These are phyloP conservation scores for Natrix natrix DNA, from an alignment of 2,797 vertebrate species.

Conservation along the genomic window DNA sequence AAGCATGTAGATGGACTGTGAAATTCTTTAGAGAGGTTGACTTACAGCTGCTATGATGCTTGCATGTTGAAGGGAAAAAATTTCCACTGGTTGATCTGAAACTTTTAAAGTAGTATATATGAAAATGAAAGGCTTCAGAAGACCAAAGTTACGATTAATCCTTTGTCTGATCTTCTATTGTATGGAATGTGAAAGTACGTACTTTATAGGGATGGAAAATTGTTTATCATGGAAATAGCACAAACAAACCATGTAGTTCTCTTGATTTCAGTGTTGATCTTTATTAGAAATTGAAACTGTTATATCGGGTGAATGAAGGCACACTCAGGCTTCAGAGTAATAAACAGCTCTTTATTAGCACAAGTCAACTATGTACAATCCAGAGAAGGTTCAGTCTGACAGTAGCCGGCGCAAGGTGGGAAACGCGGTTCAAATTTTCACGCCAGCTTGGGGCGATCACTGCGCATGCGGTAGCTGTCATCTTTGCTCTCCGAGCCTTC, in stretches of 20 bases:
- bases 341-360: too few species aligned
- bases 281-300: background rate
- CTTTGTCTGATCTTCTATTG: slow-evolving; percentile 9
- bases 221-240: background rate
- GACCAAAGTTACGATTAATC: background rate
- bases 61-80: background rate
- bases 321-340: too few species aligned
- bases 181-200: background rate
- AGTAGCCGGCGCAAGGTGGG: too few species aligned
- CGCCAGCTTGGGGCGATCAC: too few species aligned
- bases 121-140: background rate
- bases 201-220: background rate
- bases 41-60: background rate
- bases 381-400: too few species aligned
- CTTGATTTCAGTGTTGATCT: slow-evolving; percentile 1
- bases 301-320: too few species aligned
- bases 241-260: background rate
- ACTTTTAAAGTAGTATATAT: background rate
- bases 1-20: background rate
- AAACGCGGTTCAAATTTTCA: too few species aligned
- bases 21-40: rapidly evolving
- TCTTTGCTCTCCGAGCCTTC: too few species aligned
- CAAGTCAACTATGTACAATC: too few species aligned
- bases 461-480: too few species aligned
- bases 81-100: background rate